Base-by-base conservation (phyloP, 1,140 invertebrate species). In the Lasaia peninsularis region DNA sequence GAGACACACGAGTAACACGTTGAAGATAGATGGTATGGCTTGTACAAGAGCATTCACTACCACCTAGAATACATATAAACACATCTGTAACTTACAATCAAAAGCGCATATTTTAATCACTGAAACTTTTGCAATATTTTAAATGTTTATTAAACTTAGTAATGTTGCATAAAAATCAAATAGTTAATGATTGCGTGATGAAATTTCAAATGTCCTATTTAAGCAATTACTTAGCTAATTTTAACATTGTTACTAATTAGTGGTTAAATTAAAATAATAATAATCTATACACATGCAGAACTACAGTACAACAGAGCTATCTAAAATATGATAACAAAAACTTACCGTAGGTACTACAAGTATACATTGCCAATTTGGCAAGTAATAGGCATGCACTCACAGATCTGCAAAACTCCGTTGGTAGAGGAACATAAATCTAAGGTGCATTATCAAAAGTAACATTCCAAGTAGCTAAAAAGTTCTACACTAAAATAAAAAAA, bases 1-100 rank as follows among this genome's bases (percentile, higher is more conserved):
- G 63, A 98, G 92, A 91, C 96, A 97, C 80, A 98, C 96, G 67
- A 98, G 92, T 74, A 98, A 92, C 67, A 98, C 96, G 90, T 98
- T 98, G 93, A 98, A 97, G 91, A 98, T 98, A 88, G 95, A 96
- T 68, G 96, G 96, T 85, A 98, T 98, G 65, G 96, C 96, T 88
- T 97, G 96, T 93, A 98, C 96, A 71, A 97, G 92, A 71, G 96
- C 96, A 90, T 97, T 97, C 71, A 97, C 96, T 75, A 97, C 96
- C 88, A 97, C 85, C 85, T 88, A 74, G 57, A 65, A 62, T 57
- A 52, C 58, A 28, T 58, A 32, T 50, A 21, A 31, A 56, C 31
- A 33, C 12, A 7, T 16, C 16, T 40, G 6, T 12, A 16, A 37
- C 4, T 12, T 8, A 37, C 12, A 8, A 16, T 16, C 6, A 16